Evolutionary conservation across 2,797 vertebrate genomes (phyloP).

Genomic region (Chaetophractus vellerosus): DNA sequence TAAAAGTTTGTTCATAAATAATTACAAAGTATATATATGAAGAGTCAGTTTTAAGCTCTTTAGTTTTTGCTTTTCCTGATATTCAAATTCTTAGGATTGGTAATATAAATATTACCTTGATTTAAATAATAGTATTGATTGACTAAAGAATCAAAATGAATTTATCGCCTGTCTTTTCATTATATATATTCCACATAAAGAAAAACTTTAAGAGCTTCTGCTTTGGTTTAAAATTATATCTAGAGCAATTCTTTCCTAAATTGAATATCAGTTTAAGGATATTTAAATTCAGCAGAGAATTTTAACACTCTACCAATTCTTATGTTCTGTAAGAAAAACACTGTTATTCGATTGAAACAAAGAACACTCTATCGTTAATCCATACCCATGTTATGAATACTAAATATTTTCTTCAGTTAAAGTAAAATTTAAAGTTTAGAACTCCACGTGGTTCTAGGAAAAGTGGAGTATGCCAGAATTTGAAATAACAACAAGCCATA

Average conservation of each 20-base stretch:
- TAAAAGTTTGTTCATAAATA: neutral
- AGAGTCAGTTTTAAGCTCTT: neutral
- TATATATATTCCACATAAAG: slow-evolving; percentile 57
- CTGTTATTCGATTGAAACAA: slow-evolving; percentile 66
- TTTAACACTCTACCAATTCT: slow-evolving; percentile 74
- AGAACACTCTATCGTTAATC: slow-evolving; percentile 63
- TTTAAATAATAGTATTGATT: neutral
- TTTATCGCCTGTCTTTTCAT: slow-evolving; percentile 47
- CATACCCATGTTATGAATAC: slow-evolving; percentile 41
- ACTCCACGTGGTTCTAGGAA: slow-evolving; percentile 65
- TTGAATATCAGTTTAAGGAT: slow-evolving; percentile 67
- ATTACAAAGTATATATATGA: neutral
- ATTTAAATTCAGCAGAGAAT: slow-evolving; percentile 78
- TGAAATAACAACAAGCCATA: slow-evolving; percentile 62
- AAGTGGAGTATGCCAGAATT: slow-evolving; percentile 53
- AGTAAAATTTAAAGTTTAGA: slow-evolving; percentile 79
- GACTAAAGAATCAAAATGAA: slow-evolving; percentile 32
- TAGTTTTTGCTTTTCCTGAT: neutral
- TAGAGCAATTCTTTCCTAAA: slow-evolving; percentile 75
- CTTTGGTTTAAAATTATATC: slow-evolving; percentile 74
- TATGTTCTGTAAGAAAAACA: slow-evolving; percentile 72
- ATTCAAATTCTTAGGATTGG: neutral
- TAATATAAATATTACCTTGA: neutral
- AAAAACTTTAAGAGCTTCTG: slow-evolving; percentile 30
- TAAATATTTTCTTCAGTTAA: slow-evolving; percentile 67